A percentile compares a stretch with the other conserved stretches of the same genome.
These are phyloP conservation scores for Lycocerus yunnanus DNA, from an alignment of 2,888 invertebrate species.

Conservation along the genomic window DNA sequence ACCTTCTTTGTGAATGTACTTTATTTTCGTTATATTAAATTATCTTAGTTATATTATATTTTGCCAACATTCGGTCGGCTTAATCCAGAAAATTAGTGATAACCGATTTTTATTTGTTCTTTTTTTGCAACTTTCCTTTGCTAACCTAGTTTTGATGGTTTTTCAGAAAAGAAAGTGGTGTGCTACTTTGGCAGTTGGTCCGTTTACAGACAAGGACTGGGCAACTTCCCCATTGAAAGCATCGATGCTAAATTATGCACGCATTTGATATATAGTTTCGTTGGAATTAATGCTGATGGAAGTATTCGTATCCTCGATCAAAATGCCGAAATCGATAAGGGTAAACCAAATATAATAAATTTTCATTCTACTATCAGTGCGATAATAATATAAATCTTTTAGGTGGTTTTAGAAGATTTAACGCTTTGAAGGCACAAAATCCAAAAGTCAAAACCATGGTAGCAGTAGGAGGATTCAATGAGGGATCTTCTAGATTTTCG, in stretches of 20 bases:
- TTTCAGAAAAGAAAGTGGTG: constrained; percentile 56
- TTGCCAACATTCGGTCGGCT: too few relatives aligned
- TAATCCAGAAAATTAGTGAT: too few relatives aligned
- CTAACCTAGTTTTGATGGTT: too few relatives aligned
- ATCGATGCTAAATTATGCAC: constrained; percentile 74
- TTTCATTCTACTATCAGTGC: background rate
- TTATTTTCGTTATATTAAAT: background rate
- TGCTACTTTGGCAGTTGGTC: constrained; percentile 83
- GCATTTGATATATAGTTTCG: constrained; percentile 75
- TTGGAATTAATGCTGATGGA: constrained; percentile 62
- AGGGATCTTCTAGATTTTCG: constrained; percentile 52
- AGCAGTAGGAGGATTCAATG: constrained; percentile 75
- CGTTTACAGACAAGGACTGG: constrained; percentile 66
- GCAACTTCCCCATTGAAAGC: constrained; percentile 67
- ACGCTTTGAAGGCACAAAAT: constrained; percentile 59
- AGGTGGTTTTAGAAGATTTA: constrained; percentile 62
- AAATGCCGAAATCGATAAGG: constrained; percentile 61
- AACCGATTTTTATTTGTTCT: too few relatives aligned
- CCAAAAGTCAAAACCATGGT: constrained; percentile 62
- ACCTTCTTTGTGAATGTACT: background rate
- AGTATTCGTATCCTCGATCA: constrained; percentile 62
- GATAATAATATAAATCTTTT: background rate
- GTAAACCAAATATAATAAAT: too few relatives aligned
- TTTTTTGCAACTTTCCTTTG: too few relatives aligned
- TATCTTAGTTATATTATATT: too few relatives aligned